A percentile compares a stretch with the other conserved stretches of the same genome.
Evolutionary conservation across 1,140 invertebrate species (phyloP).

Genomic region (Meloidogyne hapla): DNA sequence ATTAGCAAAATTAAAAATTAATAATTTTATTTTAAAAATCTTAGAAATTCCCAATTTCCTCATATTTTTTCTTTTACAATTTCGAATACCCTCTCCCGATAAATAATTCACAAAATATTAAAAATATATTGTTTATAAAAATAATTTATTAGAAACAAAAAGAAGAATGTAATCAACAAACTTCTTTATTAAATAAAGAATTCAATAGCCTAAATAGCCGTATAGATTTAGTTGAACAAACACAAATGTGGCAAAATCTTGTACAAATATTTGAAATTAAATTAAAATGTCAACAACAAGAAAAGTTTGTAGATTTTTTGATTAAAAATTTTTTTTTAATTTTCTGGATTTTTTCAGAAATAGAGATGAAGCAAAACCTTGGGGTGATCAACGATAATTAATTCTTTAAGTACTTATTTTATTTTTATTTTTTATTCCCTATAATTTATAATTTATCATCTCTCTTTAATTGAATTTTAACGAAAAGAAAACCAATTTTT

Average conservation of each 20-base stretch:
- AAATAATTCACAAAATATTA: slow-evolving; percentile 1
- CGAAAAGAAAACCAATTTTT: too few species aligned
- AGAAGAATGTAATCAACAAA: slow-evolving; percentile 32
- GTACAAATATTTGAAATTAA: slow-evolving; percentile 45
- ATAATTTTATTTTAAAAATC: too few species aligned
- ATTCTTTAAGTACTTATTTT: not conserved
- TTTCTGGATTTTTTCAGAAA: not conserved
- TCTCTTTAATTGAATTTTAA: too few species aligned
- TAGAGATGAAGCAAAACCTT: slow-evolving; percentile 23
- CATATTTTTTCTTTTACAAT: not conserved
- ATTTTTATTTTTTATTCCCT: too few species aligned
- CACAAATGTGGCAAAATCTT: slow-evolving; percentile 47
- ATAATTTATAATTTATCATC: too few species aligned
- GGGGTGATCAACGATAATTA: slow-evolving; percentile 23
- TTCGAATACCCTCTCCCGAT: too few species aligned
- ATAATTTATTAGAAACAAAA: slow-evolving; percentile 20
- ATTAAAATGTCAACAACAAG: slow-evolving; percentile 17
- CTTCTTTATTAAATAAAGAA: slow-evolving; percentile 25
- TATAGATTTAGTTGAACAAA: slow-evolving; percentile 36
- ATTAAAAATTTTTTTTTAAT: not conserved
- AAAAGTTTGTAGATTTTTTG: not conserved
- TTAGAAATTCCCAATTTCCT: too few species aligned
- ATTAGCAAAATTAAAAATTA: too few species aligned
- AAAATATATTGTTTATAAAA: slow-evolving; percentile 7
- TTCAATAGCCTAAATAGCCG: slow-evolving; percentile 5